A percentile compares a stretch with the other conserved stretches of the same genome.
Evolutionary conservation across 1,140 invertebrate genomes (phyloP).

Genomic region (Eciton burchellii): DNA sequence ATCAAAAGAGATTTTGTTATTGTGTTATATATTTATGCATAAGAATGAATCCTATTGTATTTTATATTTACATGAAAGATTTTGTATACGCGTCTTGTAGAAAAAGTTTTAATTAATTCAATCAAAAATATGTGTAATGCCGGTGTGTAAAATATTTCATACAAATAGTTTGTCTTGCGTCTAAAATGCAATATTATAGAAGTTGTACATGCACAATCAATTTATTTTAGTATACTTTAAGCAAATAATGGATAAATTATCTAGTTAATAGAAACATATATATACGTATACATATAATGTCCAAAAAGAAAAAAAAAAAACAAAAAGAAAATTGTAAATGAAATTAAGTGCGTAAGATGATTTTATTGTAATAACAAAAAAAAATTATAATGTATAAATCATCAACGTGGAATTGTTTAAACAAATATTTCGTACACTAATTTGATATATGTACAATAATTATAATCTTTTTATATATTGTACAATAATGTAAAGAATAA

Average conservation of each 20-base stretch:
- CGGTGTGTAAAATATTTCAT: neutral
- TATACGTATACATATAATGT: no score
- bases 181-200: slow-evolving; percentile 23
- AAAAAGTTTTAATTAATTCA: slow-evolving; percentile 53
- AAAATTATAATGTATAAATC: slow-evolving; percentile 69
- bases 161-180: neutral
- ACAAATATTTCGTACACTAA: slow-evolving; percentile 74
- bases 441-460: slow-evolving; percentile 76
- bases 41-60: slow-evolving; percentile 67
- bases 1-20: slow-evolving; percentile 67
- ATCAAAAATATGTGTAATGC: neutral
- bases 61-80: slow-evolving; percentile 64
- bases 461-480: slow-evolving; percentile 72
- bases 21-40: slow-evolving; percentile 78
- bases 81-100: slow-evolving; percentile 6
- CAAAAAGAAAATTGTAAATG: slow-evolving; percentile 57
- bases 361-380: slow-evolving; percentile 77
- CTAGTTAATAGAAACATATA: slow-evolving; percentile 38
- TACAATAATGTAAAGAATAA: slow-evolving; percentile 56
- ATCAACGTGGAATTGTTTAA: slow-evolving; percentile 67
- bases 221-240: slow-evolving; percentile 40
- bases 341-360: slow-evolving; percentile 53
- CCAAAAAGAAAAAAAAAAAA: no score
- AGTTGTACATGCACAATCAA: slow-evolving; percentile 43
- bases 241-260: slow-evolving; percentile 63